These are phyloP conservation scores for Melanocharis versteri DNA, from an alignment of 2,113 vertebrate species.

Conservation along the genomic window DNA sequence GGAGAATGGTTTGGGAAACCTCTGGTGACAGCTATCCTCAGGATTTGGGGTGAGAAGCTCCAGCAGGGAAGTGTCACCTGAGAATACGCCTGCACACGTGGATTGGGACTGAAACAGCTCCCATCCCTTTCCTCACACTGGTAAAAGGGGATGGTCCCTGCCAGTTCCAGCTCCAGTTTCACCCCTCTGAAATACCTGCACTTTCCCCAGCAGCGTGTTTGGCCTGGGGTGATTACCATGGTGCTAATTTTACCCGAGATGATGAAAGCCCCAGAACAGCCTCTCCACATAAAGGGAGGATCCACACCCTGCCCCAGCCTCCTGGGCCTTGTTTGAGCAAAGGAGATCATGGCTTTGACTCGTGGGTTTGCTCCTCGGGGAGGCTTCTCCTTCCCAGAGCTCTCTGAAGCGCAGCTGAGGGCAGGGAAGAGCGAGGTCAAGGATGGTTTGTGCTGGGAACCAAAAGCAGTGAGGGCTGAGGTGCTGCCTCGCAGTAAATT, in stretches of 20 bases:
- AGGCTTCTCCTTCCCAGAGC: not conserved
- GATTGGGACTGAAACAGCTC: not conserved
- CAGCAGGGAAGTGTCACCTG: not conserved
- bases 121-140: not conserved
- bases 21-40: not conserved
- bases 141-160: not conserved
- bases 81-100: fast-evolving
- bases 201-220: not conserved
- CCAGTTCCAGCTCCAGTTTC: not conserved
- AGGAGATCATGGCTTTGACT: not conserved
- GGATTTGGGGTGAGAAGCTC: not conserved
- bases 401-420: not conserved
- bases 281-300: not conserved
- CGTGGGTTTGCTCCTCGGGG: not conserved
- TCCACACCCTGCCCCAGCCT: not conserved
- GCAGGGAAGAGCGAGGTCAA: not conserved
- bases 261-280: not conserved
- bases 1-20: not conserved
- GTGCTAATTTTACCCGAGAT: conserved; percentile 43
- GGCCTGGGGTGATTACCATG: not conserved
- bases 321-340: not conserved
- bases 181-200: not conserved
- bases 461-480: not conserved
- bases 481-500: conserved; percentile 2
- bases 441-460: not conserved